A percentile compares a stretch with the other conserved stretches of the same genome.
Evolutionary conservation across 2,797 vertebrate genomes (phyloP).

Genomic region (Peromyscus eremicus): DNA sequence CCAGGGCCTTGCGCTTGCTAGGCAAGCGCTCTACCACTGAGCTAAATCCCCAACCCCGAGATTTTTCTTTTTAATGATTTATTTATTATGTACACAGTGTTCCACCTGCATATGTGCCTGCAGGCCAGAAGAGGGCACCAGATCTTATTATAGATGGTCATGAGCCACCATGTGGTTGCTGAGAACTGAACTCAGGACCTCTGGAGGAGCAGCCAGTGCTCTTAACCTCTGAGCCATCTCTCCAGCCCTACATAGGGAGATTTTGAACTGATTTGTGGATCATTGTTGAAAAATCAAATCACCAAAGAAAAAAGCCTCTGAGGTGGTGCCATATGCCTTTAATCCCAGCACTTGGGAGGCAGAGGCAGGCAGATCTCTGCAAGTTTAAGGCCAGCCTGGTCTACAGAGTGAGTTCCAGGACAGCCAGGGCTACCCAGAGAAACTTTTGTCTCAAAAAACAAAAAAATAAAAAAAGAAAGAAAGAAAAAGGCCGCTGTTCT

Average conservation of each 20-base stretch:
- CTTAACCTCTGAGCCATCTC: no score
- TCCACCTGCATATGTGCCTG: no score
- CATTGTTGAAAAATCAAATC: constrained; percentile 29
- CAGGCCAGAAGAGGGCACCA: no score
- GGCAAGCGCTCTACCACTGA: no score
- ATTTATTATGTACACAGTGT: no score
- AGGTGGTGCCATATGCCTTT: not conserved
- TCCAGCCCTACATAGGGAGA: no score
- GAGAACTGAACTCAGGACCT: no score
- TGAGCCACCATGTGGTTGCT: no score
- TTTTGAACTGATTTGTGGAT: not conserved
- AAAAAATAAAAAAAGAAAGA: not conserved
- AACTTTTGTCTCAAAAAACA: not conserved
- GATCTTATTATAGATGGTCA: no score
- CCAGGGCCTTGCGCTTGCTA: no score
- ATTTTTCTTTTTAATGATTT: not conserved
- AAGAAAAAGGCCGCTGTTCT: not conserved
- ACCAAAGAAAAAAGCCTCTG: not conserved
- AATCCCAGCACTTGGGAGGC: not conserved
- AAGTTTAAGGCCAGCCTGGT: not conserved
- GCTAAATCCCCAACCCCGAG: no score
- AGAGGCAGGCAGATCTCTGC: not conserved
- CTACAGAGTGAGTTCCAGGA: not conserved
- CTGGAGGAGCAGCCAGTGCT: no score
- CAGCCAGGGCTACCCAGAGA: not conserved